Base-by-base conservation (phyloP, 2,113 vertebrate species). In the Rousettus leschenaultii region DNA sequence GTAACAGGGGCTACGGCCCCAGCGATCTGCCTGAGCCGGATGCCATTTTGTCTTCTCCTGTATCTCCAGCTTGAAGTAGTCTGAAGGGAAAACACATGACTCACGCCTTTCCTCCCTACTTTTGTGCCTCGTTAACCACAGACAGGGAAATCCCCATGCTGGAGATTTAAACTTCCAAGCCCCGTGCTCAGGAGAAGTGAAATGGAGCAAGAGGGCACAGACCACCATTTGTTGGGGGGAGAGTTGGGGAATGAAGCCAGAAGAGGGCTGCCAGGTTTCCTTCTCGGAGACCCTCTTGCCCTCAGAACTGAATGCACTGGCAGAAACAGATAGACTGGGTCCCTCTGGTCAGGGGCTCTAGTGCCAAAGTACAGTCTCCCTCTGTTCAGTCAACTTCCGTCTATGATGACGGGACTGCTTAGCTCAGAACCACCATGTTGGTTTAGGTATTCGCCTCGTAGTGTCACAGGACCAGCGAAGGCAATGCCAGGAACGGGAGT, bases 221-320 rank as follows among this genome's bases (percentile, higher is more conserved):
- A 14, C 15, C 5, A 4, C 48, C 61, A 5, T 30, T 7, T 3
- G 30, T 13, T 13, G 15, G 48, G 21, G 11, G 0, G 26, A 16
- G 7, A 19, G 43, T 6, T 78, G 71, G 24, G 48, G 59, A 78
- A 35, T 51, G 53, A 22, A 26, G 66, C 7, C 1, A 3, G 28
- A 11, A 45, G 19, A 16, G 35, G 1, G 38, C 48, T 45, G 45
- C 38, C 59, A 6, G 33, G 38, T 45, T 86, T 14, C 11, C 8
- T 38, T 73, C 63, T 21, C 7, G 5, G 59, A 57, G 59, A 45
- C 18, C 43, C 6, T 18, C 66, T 19, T 19, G 2, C 14, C 26
- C 35, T 55, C 59, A 74, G 55, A 65, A 13, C 22, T 35, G 22
- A 21, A 28, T 30, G 26, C 15, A 53, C 55, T 4, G 26, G 38